Base-by-base conservation (phyloP, 2,797 vertebrate species). In the Dallia pectoralis region DNA sequence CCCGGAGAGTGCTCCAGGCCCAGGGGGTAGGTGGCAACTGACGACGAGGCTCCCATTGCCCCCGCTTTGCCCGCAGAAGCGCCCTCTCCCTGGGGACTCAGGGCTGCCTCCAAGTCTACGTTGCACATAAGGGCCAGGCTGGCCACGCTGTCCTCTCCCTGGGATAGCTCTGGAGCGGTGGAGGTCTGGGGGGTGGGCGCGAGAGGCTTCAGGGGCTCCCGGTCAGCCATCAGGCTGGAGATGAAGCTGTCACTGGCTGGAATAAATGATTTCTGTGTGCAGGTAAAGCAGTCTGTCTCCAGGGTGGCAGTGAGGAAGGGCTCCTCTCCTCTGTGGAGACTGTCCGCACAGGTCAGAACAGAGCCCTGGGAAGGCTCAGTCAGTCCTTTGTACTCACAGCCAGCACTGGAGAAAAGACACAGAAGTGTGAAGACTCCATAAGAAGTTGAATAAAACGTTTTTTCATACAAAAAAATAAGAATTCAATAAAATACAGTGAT, bases 101-200 rank as follows among this genome's bases (percentile, higher is more conserved):
- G 90, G 16, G 93, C 82, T 0, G 84, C 88, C 8, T 97, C 96
- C 82, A 99, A 89, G 80, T 98, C 97, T 65, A 97, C 96, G 19
- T 94, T 97, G 82, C 95, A 71, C 18, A 83, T 0, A 71, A 77
- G 8, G 80, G 70, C 66, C 14, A 66, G 40, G 32, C 19, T 29
- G 0, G 30, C 70, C 65, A 86, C 85, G 62, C 71, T 64, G 0
- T 0, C 29, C 25, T 84, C 84, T 32, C 83, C 84, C 71, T 78
- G 87, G 2, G 74, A 53, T 0, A 25, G 74, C 73, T 90, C 88
- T 6, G 40, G 40, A 85, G 18, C 8, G 63, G 84, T 74, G 53
- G 82, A 68, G 0, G 75, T 63, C 11, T 84, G 86, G 0, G 22
- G 47, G 4, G 4, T 22, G 74, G 72, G 53, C 0, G 78, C 5